Evolutionary conservation across 2,888 invertebrate genomes (phyloP).

Genomic region (Apantesis nais): DNA sequence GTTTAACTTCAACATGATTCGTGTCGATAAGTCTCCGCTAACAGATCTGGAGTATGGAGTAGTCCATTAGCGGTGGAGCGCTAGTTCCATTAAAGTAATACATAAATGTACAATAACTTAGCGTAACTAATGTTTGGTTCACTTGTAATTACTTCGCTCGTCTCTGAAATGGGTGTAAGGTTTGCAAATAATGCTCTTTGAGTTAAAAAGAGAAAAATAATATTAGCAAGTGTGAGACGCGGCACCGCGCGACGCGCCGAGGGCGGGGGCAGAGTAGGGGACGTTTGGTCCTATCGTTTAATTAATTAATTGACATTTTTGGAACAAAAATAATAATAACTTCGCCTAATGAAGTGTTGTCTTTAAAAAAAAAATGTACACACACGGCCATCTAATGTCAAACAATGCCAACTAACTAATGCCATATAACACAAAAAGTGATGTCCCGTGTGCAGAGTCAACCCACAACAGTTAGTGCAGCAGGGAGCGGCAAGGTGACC

Average conservation of each 20-base stretch:
- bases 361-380: too few relatives aligned
- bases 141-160: too few relatives aligned
- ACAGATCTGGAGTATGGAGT: neutral
- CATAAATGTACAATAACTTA: neutral
- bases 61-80: neutral
- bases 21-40: neutral
- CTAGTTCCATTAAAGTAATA: neutral
- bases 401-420: too few relatives aligned
- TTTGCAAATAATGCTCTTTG: neutral
- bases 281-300: neutral
- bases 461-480: too few relatives aligned
- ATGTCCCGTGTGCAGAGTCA: too few relatives aligned
- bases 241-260: neutral
- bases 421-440: too few relatives aligned
- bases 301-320: too few relatives aligned
- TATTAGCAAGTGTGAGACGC: neutral
- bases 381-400: too few relatives aligned
- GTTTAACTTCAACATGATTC: neutral
- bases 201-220: too few relatives aligned
- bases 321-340: too few relatives aligned
- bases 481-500: too few relatives aligned
- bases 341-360: too few relatives aligned
- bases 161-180: neutral
- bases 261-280: neutral
- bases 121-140: neutral